Evolutionary conservation across 2,113 vertebrate species (phyloP), one percentile per base, ranked within the genome.

Genomic region (Dromas ardeola): DNA sequence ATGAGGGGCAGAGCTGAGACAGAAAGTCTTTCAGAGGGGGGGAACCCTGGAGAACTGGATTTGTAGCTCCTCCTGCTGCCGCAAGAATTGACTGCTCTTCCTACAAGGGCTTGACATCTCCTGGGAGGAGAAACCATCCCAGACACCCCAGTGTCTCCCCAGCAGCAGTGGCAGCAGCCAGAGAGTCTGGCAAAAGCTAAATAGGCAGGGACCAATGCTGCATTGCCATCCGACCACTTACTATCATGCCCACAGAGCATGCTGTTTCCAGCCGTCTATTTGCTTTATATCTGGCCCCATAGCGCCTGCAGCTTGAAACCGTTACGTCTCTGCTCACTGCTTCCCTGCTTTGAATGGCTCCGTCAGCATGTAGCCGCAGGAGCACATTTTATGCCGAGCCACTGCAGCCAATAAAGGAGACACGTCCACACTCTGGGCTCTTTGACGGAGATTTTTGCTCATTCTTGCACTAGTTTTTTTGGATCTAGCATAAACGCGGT

Each of bases 61-160:
- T 86, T 73, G 15, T 67, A 92, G 58, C 74, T 93, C 66, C 88
- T 94, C 34, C 70, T 92, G 34, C n/a, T 92, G 71, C 40, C 9
- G 11, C 40, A 40, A 40, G 40, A 40, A 40, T 40, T 40, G 40
- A 40, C 40, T 40, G 40, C 40, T 40, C 40, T 40, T 40, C 40
- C 40, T 40, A 40, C 40, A 40, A 40, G 40, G 40, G 40, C 40
- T 40, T 40, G 40, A 40, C 40, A 40, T 40, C 40, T 40, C 40
- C 40, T 40, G 40, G 40, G 40, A 40, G 40, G 40, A 40, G 40
- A 40, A 10, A 40, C 40, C 11, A 40, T 40, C 40, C 40, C 40
- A 40, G 40, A 40, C 40, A 40, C 40, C 40, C 40, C 11, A 40
- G 40, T 40, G 9, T 40, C 40, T 40, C 40, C 40, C 40, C 40